phyloP scores from a whole-genome alignment of 64 coral and sea anemone species.

The Stichodactyla helianthus region DNA sequence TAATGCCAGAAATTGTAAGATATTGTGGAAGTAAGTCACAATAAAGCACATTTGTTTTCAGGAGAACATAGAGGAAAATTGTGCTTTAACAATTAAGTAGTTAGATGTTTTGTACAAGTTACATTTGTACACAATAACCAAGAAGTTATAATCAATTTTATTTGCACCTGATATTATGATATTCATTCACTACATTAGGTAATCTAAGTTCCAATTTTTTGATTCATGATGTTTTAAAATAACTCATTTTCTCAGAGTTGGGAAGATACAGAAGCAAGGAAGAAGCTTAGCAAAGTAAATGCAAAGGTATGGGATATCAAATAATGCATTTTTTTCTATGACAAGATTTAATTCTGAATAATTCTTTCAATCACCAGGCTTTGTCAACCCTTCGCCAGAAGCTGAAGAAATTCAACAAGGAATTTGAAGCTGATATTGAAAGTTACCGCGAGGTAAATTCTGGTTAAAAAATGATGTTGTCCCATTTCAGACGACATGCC shows the following conservation, averaged over 20 bases:
- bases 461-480: too few relatives aligned
- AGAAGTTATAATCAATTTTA: too few relatives aligned
- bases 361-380: constrained; percentile 38
- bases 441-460: constrained; percentile 84
- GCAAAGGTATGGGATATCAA: constrained; percentile 45
- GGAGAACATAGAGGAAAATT: too few relatives aligned
- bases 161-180: too few relatives aligned
- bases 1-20: too few relatives aligned
- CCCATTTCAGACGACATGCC: too few relatives aligned
- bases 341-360: not conserved
- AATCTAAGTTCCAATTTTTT: not conserved
- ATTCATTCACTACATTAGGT: too few relatives aligned
- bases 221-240: not conserved
- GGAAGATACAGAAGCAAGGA: constrained; percentile 95
- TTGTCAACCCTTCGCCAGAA: constrained; percentile 87
- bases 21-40: too few relatives aligned
- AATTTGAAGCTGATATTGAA: constrained; percentile 74
- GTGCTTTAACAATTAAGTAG: too few relatives aligned
- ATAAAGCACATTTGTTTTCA: too few relatives aligned
- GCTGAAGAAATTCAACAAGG: constrained; percentile 89
- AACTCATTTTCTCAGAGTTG: constrained; percentile 47
- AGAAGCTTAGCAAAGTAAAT: constrained; percentile 95
- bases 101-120: too few relatives aligned
- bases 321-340: not conserved
- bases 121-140: too few relatives aligned